Percentiles rank a stretch among this genome's conserved stretches.
Conservation (phyloP, 2,113 vertebrate genomes). For the Hippocampus guttulatus region DNA sequence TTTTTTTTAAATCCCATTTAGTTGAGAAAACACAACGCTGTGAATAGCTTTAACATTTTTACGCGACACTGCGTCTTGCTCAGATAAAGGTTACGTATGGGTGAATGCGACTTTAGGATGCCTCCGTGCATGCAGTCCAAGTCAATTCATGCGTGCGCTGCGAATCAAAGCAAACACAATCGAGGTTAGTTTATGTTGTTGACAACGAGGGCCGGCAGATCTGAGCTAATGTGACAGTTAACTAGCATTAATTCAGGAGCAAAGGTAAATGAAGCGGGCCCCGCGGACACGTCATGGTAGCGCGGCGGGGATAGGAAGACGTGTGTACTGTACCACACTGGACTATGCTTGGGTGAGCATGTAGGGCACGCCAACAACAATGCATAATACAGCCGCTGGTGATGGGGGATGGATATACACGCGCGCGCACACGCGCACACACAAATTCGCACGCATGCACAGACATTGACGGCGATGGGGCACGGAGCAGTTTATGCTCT, state of each 20-base stretch:
- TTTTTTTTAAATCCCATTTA: neutral
- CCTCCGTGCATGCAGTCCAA: constrained; percentile 21
- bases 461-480: constrained; percentile 60
- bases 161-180: constrained; percentile 43
- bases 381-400: constrained; percentile 72
- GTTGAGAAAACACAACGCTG: constrained; percentile 2
- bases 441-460: constrained; percentile 48
- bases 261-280: constrained; percentile 67
- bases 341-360: constrained; percentile 74
- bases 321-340: constrained; percentile 69
- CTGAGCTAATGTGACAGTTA: constrained; percentile 70
- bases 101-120: constrained; percentile 30
- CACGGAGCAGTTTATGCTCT: constrained; percentile 66
- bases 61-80: constrained; percentile 19
- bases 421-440: constrained; percentile 25
- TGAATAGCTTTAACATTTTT: constrained; percentile 19
- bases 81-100: constrained; percentile 18
- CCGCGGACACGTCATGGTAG: constrained; percentile 57
- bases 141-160: constrained; percentile 27
- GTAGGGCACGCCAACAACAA: constrained; percentile 77
- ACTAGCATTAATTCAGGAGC: constrained; percentile 73
- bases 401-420: constrained; percentile 57
- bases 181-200: constrained; percentile 55
- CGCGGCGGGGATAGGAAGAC: constrained; percentile 57
- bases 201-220: constrained; percentile 56